These are phyloP conservation scores for Argyresthia albistria DNA, from an alignment of 2,888 invertebrate genomes.

Conservation along the genomic window DNA sequence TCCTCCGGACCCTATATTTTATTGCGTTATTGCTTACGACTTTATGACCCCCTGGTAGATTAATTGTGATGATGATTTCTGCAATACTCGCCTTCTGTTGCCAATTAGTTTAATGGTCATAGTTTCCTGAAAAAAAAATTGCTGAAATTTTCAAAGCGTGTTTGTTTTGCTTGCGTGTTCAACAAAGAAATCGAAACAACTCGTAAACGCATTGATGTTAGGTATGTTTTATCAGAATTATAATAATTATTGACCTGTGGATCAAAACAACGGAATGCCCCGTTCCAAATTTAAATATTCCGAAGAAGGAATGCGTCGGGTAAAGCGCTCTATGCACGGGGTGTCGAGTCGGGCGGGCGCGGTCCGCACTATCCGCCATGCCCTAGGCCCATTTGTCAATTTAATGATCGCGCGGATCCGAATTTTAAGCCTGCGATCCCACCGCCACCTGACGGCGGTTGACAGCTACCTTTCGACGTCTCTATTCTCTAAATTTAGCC, in stretches of 20 bases:
- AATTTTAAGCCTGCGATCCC: conserved; percentile 30
- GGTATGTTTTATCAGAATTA: too few relatives aligned
- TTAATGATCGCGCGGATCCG: conserved; percentile 53
- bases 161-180: too few relatives aligned
- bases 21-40: conserved; percentile 32
- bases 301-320: conserved; percentile 24
- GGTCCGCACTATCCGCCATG: conserved; percentile 21
- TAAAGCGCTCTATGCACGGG: conserved; percentile 25
- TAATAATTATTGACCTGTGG: too few relatives aligned
- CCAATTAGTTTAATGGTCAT: too few relatives aligned
- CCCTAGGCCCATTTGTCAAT: conserved; percentile 53
- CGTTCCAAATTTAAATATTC: conserved; percentile 28
- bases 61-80: conserved; percentile 13
- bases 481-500: conserved; percentile 3
- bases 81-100: too few relatives aligned
- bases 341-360: conserved; percentile 5
- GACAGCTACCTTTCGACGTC: not conserved
- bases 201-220: too few relatives aligned
- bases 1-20: conserved; percentile 32
- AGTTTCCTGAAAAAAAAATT: too few relatives aligned
- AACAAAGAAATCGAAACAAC: too few relatives aligned
- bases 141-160: too few relatives aligned
- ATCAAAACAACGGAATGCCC: conserved; percentile 23
- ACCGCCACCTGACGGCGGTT: conserved; percentile 22
- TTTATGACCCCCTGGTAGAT: conserved; percentile 27